These are phyloP conservation scores for Darevskia mixta DNA, from an alignment of 2,797 vertebrate genomes.

Conservation along the genomic window DNA sequence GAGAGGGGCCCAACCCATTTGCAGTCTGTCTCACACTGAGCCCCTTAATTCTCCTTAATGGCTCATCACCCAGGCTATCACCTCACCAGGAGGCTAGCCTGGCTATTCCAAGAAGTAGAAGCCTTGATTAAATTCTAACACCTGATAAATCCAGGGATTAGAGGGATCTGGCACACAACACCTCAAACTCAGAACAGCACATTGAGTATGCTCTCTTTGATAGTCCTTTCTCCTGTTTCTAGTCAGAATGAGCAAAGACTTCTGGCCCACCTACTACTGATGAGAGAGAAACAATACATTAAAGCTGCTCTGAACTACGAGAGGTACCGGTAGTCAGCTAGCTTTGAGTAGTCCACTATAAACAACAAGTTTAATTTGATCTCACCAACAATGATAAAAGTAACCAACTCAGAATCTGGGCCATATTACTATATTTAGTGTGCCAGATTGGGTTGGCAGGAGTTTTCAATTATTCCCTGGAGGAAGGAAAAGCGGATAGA, in stretches of 20 bases:
- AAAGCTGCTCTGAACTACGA: not conserved
- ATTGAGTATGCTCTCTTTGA: not conserved
- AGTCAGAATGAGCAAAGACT: not conserved
- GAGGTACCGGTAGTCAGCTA: not conserved
- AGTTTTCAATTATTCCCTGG: constrained; percentile 50
- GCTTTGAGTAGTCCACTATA: not conserved
- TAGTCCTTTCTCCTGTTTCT: not conserved
- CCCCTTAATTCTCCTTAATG: too few relatives aligned
- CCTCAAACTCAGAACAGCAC: not conserved
- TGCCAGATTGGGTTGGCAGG: constrained; percentile 20
- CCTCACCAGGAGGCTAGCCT: too few relatives aligned
- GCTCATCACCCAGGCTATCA: too few relatives aligned
- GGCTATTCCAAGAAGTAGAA: too few relatives aligned
- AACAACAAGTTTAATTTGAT: not conserved
- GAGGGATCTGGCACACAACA: too few relatives aligned
- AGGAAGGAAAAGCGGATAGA: constrained; percentile 38
- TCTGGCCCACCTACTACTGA: not conserved
- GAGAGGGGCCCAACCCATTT: too few relatives aligned
- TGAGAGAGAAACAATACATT: not conserved
- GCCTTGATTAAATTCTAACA: too few relatives aligned
- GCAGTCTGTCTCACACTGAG: too few relatives aligned
- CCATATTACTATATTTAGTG: not conserved
- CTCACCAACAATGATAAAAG: constrained; percentile 28
- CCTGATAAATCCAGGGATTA: too few relatives aligned
- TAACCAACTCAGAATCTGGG: constrained; percentile 18